Percentiles rank a stretch among this genome's conserved stretches.
phyloP scores from a whole-genome alignment of 2,113 vertebrate species.

The Pterocles gutturalis region DNA sequence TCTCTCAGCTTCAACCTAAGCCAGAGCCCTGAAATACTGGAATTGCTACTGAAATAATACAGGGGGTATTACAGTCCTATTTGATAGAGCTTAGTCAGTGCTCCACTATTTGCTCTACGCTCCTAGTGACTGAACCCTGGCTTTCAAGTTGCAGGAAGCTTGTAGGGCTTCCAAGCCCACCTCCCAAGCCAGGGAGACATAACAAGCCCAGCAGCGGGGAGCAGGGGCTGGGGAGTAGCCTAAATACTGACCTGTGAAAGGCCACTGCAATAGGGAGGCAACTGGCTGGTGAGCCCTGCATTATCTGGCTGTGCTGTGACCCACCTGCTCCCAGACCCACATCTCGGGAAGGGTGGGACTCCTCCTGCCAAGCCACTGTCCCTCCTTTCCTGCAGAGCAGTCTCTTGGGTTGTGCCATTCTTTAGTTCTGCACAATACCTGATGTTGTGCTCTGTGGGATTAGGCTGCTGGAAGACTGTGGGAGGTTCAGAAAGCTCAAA shows the following conservation, averaged over 20 bases:
- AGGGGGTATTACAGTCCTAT: background rate
- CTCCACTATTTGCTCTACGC: background rate
- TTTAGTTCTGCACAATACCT: background rate
- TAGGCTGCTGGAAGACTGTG: background rate
- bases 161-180: background rate
- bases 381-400: background rate
- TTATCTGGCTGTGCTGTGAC: accelerated
- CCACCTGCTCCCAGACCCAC: accelerated
- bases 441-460: background rate
- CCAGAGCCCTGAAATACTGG: background rate
- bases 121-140: background rate
- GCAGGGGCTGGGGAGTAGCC: background rate
- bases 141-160: background rate
- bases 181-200: background rate
- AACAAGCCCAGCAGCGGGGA: background rate
- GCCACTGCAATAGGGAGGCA: background rate
- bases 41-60: background rate
- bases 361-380: background rate
- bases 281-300: background rate
- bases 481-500: background rate
- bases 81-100: background rate
- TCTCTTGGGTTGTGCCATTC: background rate
- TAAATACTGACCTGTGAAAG: background rate
- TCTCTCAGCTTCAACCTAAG: background rate
- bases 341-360: background rate